Percentiles rank a stretch among this genome's conserved stretches.
These are phyloP conservation scores for Stigmatopora argus DNA, from an alignment of 2,113 vertebrate genomes.

Conservation along the genomic window DNA sequence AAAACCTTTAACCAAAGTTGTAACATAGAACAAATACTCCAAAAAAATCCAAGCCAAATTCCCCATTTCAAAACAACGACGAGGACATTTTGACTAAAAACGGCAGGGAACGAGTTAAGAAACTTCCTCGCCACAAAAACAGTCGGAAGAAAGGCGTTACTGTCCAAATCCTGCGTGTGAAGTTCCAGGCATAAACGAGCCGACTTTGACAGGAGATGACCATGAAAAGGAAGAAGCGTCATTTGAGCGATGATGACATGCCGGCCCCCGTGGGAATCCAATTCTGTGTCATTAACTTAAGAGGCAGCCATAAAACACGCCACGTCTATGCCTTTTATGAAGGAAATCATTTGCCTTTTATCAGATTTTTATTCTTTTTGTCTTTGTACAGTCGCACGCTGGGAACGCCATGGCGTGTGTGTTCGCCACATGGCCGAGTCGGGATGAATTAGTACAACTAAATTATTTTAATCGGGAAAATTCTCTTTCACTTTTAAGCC, in stretches of 20 bases:
- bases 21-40: too few species aligned
- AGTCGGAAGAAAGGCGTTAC: constrained; percentile 34
- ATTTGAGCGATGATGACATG: constrained; percentile 11
- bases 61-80: too few species aligned
- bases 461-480: too few species aligned
- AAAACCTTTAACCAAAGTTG: too few species aligned
- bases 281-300: constrained; percentile 46
- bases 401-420: constrained; percentile 36
- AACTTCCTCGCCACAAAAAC: constrained; percentile 44
- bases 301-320: constrained; percentile 31
- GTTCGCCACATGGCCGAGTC: neutral
- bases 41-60: too few species aligned
- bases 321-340: constrained; percentile 48
- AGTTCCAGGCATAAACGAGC: constrained; percentile 36
- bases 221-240: constrained; percentile 42
- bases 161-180: constrained; percentile 38
- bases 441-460: neutral
- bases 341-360: constrained; percentile 55
- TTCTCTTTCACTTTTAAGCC: too few species aligned
- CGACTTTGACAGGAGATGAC: constrained; percentile 41
- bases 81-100: too few species aligned
- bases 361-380: constrained; percentile 30
- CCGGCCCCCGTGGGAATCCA: constrained; percentile 34
- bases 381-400: constrained; percentile 30
- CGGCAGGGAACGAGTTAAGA: too few species aligned